Base-by-base conservation (phyloP, 2,888 invertebrate genomes). In the Cryptosula pallasiana region DNA sequence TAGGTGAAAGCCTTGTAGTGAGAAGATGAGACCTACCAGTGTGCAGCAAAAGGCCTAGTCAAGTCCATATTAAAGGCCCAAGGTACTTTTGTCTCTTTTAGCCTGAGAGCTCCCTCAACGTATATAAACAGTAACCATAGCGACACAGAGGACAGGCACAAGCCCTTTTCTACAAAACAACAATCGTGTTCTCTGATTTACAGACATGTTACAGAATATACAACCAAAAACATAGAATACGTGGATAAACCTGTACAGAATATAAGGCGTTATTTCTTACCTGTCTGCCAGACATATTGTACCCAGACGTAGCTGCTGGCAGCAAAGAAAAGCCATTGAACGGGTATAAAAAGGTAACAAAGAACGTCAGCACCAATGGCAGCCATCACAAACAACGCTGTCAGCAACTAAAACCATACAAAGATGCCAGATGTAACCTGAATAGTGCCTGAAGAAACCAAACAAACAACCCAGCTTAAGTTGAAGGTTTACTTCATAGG, bases 291-390 rank as follows among this genome's bases (percentile, higher is more conserved):
- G 77, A 96, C 93, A 86, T 94, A 95, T 87, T 97, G 96, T 82
- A 97, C 93, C 96, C 96, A 98, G 76, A 98, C 96, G 87, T 97
- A 98, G 82, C 96, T 96, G 87, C 95, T 95, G 81, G 97, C 97
- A 75, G 94, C 93, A 86, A 98, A 96, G 87, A 97, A 95, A 84
- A 96, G 89, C 92, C 95, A 95, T 76, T 96, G 94, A 80, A 96
- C 91, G 78, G 98, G 98, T 88, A 99, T 95, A 88, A 97, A 95
- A 88, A 98, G 93, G 88, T 94, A 95, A 89, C 96, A 98, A 87
- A 98, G 91, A 90, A 98, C 92, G 87, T 98, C 98, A 80, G 97
- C 95, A 77, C 96, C 96, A 80, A 97, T 90, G 78, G 96, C 95
- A 86, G 98, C 92, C 87, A 94, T 95, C 84, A 98, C 93, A 88